These are phyloP conservation scores for Atrichornis clamosus DNA, from an alignment of 2,113 vertebrate species.

Conservation along the genomic window DNA sequence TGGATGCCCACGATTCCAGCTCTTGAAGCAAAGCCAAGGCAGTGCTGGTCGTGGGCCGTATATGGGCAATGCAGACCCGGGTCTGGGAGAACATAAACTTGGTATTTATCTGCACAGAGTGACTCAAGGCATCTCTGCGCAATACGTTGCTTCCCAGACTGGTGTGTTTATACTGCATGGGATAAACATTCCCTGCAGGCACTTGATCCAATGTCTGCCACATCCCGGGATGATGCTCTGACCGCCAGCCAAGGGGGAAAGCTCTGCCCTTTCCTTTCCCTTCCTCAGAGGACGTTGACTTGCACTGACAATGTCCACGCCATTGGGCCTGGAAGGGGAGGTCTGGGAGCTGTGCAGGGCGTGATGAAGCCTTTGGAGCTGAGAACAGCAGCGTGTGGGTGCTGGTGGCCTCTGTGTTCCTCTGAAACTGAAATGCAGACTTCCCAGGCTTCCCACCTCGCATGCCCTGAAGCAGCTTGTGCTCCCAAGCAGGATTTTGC, in stretches of 20 bases:
- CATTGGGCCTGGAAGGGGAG: not conserved
- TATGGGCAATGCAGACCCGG: not conserved
- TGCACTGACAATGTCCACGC: fast-evolving
- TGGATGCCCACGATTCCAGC: not conserved
- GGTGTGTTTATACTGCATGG: not conserved
- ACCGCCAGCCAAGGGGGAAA: not conserved
- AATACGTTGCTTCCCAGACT: not conserved
- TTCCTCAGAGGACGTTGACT: fast-evolving
- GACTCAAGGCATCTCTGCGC: not conserved
- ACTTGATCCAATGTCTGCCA: fast-evolving
- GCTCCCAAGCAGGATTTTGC: not conserved
- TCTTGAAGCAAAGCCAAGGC: not conserved
- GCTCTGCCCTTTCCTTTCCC: not conserved
- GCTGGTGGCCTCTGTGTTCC: not conserved
- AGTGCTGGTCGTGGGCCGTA: not conserved
- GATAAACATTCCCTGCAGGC: not conserved
- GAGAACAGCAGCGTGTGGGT: not conserved
- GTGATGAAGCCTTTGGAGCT: not conserved
- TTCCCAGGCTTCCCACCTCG: not conserved
- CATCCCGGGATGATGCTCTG: not conserved
- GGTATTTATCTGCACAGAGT: not conserved
- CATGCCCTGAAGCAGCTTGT: not conserved
- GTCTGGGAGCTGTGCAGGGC: not conserved
- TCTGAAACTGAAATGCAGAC: not conserved
- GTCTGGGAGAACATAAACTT: not conserved